A percentile compares a stretch with the other conserved stretches of the same genome.
Conservation (phyloP, 1,140 invertebrate genomes). For the Aphelinus certus region DNA sequence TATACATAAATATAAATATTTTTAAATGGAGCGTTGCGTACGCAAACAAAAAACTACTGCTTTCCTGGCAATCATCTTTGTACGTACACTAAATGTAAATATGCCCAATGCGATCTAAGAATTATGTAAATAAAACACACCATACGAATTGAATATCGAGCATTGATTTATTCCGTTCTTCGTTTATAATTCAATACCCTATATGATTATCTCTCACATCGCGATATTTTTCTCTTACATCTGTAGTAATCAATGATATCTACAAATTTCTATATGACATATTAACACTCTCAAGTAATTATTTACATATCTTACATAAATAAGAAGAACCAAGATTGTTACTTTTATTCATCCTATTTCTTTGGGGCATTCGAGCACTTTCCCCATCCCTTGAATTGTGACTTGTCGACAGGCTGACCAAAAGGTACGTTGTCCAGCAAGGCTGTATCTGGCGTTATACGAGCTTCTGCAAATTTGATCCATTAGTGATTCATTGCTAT, state of each 20-base stretch:
- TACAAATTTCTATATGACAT: no score
- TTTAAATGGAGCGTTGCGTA: constrained; percentile 6
- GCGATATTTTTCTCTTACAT: no score
- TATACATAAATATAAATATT: constrained; percentile 17
- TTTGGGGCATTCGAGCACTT: constrained; percentile 50
- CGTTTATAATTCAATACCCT: no score
- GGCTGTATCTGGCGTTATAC: constrained; percentile 66
- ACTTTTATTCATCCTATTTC: constrained; percentile 16
- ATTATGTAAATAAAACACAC: constrained; percentile 34
- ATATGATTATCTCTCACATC: no score
- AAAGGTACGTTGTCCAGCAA: constrained; percentile 69
- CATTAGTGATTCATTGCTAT: constrained; percentile 5
- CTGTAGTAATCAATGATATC: no score
- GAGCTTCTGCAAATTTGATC: constrained; percentile 59
- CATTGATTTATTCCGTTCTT: no score
- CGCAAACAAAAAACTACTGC: constrained; percentile 3
- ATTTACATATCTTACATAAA: constrained; percentile 13
- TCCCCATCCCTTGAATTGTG: constrained; percentile 6
- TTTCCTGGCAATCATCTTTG: not conserved
- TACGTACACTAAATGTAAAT: constrained; percentile 19
- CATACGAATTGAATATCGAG: not conserved
- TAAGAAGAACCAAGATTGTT: constrained; percentile 8
- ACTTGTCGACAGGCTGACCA: constrained; percentile 24
- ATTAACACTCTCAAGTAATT: not conserved
- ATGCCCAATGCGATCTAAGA: not conserved